Percentiles rank a stretch among this genome's conserved stretches.
phyloP scores from a whole-genome alignment of 2,113 vertebrate species.

The Andinoacara biseriatus region DNA sequence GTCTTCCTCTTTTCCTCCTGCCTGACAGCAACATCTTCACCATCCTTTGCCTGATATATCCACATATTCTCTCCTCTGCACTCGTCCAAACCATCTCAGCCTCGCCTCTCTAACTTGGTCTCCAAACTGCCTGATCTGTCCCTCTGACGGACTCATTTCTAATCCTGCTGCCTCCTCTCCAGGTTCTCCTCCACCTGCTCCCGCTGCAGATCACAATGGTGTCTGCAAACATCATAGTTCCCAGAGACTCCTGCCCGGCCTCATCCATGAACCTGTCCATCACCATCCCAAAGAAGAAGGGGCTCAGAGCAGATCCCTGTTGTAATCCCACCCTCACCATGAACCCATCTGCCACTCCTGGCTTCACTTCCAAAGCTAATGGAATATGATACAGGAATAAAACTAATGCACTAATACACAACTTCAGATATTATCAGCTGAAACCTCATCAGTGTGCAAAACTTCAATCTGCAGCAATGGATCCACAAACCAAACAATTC shows the following conservation, averaged over 20 bases:
- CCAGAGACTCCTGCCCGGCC: fast-evolving
- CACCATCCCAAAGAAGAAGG: too few relatives aligned
- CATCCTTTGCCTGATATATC: not conserved
- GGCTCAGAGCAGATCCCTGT: too few relatives aligned
- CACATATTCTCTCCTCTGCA: not conserved
- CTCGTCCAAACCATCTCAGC: not conserved
- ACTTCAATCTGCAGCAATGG: not conserved
- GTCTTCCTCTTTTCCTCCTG: fast-evolving
- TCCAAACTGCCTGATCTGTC: fast-evolving
- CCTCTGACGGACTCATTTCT: not conserved
- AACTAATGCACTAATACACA: not conserved
- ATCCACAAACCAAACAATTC: not conserved
- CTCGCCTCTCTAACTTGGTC: not conserved
- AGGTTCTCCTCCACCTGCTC: not conserved
- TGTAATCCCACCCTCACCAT: not conserved
- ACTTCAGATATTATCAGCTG: not conserved
- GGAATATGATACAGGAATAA: not conserved
- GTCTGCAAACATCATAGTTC: not conserved
- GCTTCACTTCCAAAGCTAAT: not conserved
- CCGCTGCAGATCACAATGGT: not conserved
- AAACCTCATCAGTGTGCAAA: not conserved
- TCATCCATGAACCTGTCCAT: not conserved
- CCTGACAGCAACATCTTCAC: not conserved
- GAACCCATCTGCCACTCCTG: not conserved
- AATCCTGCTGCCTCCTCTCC: too few relatives aligned